Evolutionary conservation across 2,113 vertebrate species (phyloP), one percentile per base, ranked within the genome.

Genomic region (Anser cygnoides): DNA sequence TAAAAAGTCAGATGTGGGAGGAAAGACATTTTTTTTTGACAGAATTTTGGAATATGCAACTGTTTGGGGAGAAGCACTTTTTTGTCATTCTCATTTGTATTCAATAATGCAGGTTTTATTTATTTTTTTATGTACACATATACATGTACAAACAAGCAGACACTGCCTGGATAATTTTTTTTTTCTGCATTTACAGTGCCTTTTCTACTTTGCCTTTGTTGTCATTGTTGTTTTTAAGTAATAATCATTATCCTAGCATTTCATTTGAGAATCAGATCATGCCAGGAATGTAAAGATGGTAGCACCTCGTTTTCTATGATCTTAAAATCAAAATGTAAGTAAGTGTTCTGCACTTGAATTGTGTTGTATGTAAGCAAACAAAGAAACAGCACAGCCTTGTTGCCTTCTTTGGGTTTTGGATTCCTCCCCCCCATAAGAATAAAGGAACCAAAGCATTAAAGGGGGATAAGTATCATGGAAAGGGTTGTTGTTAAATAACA

Each of bases 61-160:
- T 0, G 46, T 35, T 92, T 29, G 29, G 43, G 52, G 44, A 84
- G 82, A 95, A 95, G n/a, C 15, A 41, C 13, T 91, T 89, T 23
- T 77, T 81, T 91, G 35, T 68, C 35, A 49, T 26, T 66, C 88
- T 94, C 61, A 78, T 95, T 93, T 90, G 43, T 93, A 95, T 87
- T 93, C 80, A 89, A 13, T 49, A 87, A 89, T 49, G 87, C 87
- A 43, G 68, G 50, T 25, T 25, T 50, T 77, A 80, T 86, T 87
- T 80, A 46, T 84, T 74, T 89, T 88, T 93, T 81, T 86, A 71
- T 65, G 67, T 87, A 78, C 46, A 92, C 31, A 78, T 89, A 89
- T 17, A 84, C 62, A 78, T 43, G 44, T 73, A 87, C 43, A 91
- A 86, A 95, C 72, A 62, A 0, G 13, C 49, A 91, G 54, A 54